Evolutionary conservation across 2,888 invertebrate genomes (phyloP), one percentile per base, ranked within the genome.

Genomic region (Lathronympha strigana): DNA sequence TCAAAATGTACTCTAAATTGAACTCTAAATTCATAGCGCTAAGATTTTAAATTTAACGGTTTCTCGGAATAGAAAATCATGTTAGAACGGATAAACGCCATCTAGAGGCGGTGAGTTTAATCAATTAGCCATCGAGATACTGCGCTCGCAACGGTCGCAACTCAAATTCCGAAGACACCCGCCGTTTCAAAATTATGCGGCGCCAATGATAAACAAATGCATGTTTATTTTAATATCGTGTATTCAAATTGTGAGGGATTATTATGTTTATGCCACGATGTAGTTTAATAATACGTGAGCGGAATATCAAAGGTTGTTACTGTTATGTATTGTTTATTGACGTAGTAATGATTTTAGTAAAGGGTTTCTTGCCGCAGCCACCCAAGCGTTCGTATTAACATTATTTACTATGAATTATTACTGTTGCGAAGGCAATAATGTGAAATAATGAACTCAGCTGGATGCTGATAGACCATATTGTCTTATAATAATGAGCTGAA

Each of bases 111-210:
- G 69, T 71, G 70, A 66, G 67, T 67, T 69, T 74, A 82, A 78
- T 80, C 77, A 81, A 83, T 82, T 76, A 81, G 67, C 63, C 21
- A 76, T 77, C 76, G 63, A 51, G 51, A 67, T 63, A n/a, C n/a
- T 38, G 71, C 71, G 72, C 71, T 68, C 72, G 75, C 73, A n/a
- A n/a, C n/a, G n/a, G n/a, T 76, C 66, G 73, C 74, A 76, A 79
- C 77, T 80, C 76, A 77, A 79, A 83, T 81, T 80, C 81, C 74
- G 70, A 72, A 72, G 72, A 69, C n/a, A 70, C 73, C 73, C 71
- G 74, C 71, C 76, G 72, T 77, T 81, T 79, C 84, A 81, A 82
- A 79, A 72, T 86, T 53, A 86, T 78, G 77, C 72, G 85, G 86
- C 87, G 86, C 86, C 85, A 73, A 69, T 72, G 71, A 76, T 74